Evolutionary conservation across 2,888 invertebrate species (phyloP), one percentile per base, ranked within the genome.

Genomic region (Sphaerophoria taeniata): DNA sequence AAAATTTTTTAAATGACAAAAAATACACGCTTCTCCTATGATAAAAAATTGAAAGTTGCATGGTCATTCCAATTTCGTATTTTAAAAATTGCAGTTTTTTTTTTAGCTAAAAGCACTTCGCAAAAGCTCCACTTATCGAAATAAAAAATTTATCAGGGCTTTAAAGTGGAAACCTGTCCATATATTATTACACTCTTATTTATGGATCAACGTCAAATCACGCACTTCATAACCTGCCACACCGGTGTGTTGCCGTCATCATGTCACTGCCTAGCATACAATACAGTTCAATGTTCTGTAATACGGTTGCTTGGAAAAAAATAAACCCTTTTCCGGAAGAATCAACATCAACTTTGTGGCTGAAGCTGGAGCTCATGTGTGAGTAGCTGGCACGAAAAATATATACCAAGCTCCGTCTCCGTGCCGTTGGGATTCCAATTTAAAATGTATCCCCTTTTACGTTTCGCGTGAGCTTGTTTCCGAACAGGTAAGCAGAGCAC

Each of bases 271-370:
- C 24, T 24, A 2, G 24, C 49, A 16, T 49, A 47, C 33, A 65
- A 16, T 49, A 47, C 33, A 65, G 65, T 65, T 65, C 65, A 65
- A 65, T 49, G 65, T 65, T 1, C 65, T 65, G 16, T 65, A 65
- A 65, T 49, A 49, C 4, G 31, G 6, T 11, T 33, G 34, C 12
- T 7, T 14, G 34, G 49, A 16, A 14, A 7, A 16, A 0, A 4
- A 36, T 36, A 36, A 49, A 49, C 65, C 24, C 24, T 49, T 11
- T 65, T 65, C 49, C 49, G 16, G 49, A 65, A 65, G 49, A 65
- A 16, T 24, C 11, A 49, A 65, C 65, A 49, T 65, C 49, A 34
- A 16, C 49, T 49, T 65, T 49, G 34, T 11, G 12, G n/a, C 9
- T 53, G 24, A 2, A 1, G 24, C 1, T 24, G 24, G 24, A 24